Base-by-base conservation (phyloP, 2,888 invertebrate species). In the Ptilodon capucinus region DNA sequence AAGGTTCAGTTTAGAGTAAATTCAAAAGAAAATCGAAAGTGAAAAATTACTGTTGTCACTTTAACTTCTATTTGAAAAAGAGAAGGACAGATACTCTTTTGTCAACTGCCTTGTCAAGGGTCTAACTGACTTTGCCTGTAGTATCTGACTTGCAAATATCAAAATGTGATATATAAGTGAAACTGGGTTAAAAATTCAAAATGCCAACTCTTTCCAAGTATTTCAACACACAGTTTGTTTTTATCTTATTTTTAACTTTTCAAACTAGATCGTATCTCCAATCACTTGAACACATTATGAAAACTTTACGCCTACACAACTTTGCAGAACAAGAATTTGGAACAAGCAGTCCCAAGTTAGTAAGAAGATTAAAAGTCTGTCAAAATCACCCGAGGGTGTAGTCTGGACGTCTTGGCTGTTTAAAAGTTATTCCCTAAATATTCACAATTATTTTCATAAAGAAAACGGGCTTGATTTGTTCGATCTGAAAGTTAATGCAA, bases 1-100 rank as follows among this genome's bases (percentile, higher is more conserved):
- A 14, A 9, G 18, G 11, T 21, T 13, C 3, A 41, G 16, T 91
- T 43, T 5, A 23, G 8, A 8, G 23, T 9, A 23, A 23, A 8
- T 9, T 8, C 23, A 23, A 9, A 23, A 8, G 9, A 6, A n/a
- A n/a, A n/a, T n/a, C n/a, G n/a, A n/a, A n/a, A n/a, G n/a, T n/a
- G n/a, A n/a, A n/a, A n/a, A n/a, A n/a, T n/a, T n/a, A n/a, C n/a
- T n/a, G n/a, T n/a, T n/a, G n/a, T n/a, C n/a, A n/a, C n/a, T n/a
- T n/a, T n/a, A 7, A 21, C 21, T 21, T 21, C 7, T 21, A 21
- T 7, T 21, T 6, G 21, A 21, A 21, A 21, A 21, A 21, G 2
- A 21, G 5, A 6, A 2, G 21, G 4, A 21, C 8, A 25, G 2
- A 11, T 25, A 3, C 25, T n/a, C n/a, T n/a, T n/a, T n/a, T n/a